A percentile compares a stretch with the other conserved stretches of the same genome.
phyloP scores from a whole-genome alignment of 2,888 invertebrate species.

The Harpagoxenus sublaevis region DNA sequence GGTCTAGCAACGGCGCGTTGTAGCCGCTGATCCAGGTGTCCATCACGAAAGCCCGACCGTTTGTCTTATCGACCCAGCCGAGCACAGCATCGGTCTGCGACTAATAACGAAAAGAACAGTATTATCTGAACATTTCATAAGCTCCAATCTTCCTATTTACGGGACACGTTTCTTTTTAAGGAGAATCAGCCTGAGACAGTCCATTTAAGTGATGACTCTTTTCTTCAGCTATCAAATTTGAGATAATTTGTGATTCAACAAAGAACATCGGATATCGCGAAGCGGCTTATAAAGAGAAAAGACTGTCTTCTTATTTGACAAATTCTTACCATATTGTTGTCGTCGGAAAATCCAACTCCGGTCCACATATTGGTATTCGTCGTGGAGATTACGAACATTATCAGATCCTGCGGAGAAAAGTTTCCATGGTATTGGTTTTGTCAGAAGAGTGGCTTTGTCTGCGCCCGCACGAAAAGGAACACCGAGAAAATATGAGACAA shows the following conservation, averaged over 20 bases:
- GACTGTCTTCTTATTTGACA: background rate
- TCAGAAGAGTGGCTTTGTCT: slow-evolving; percentile 75
- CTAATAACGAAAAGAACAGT: slow-evolving; percentile 85
- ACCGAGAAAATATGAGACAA: slow-evolving; percentile 81
- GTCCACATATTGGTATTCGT: slow-evolving; percentile 94
- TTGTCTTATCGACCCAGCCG: slow-evolving; percentile 94
- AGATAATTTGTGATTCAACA: background rate
- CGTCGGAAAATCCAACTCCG: slow-evolving; percentile 95
- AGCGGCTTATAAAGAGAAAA: background rate
- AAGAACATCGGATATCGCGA: background rate
- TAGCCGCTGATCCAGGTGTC: slow-evolving; percentile 96
- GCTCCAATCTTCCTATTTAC: background rate
- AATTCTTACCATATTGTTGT: slow-evolving; percentile 92
- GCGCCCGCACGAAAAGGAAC: slow-evolving; percentile 92
- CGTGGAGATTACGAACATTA: slow-evolving; percentile 93
- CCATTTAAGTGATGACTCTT: background rate
- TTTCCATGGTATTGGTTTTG: slow-evolving; percentile 63
- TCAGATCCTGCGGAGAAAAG: slow-evolving; percentile 88
- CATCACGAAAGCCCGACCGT: slow-evolving; percentile 93
- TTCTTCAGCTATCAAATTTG: background rate
- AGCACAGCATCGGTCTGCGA: slow-evolving; percentile 95
- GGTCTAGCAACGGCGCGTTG: slow-evolving; percentile 91
- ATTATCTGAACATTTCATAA: background rate
- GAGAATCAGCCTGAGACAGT: background rate
- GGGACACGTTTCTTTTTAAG: background rate